Evolutionary conservation across 2,797 vertebrate species (phyloP), one percentile per base, ranked within the genome.

Genomic region (Diceros bicornis): DNA sequence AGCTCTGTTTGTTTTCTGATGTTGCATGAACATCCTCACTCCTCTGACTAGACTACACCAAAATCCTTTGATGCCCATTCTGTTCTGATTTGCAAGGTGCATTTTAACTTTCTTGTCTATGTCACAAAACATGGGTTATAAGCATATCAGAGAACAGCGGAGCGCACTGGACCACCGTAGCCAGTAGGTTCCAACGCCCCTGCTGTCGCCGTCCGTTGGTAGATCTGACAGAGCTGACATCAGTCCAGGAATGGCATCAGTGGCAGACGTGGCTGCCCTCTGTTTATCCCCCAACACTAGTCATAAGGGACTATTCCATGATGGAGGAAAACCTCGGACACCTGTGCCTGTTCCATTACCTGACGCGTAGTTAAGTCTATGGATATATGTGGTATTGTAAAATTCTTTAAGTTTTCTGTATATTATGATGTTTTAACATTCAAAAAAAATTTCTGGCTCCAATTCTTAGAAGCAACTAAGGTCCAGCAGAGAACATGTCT

Each of bases 161-260:
- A 2, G 55, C 59, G 52, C 34, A 4, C 32, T 16, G 34, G 1
- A 2, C 71, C 25, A 1, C 1, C 17, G 9, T 34, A 9, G 10
- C 50, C 87, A 44, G 20, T 4, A 16, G 27, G 18, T 3, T 27
- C 34, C 6, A 6, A 4, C 6, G 32, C 6, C 6, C 47, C 41
- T 59, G 9, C 4, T 23, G 27, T 27, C 1, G 6, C 12, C 13
- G 0, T 34, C n/a, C 3, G 0, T 9, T 12, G 27, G 41, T 6
- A 21, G 64, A 6, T 64, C 18, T 86, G 21, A 44, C 5, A 0
- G 5, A n/a, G 25, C 6, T 37, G 82, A 34, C 11, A 7, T 27
- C 37, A 0, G 20, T 2, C 16, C 55, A 59, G 62, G 44, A 16
- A 13, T 6, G 6, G n/a, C 27, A 4, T 21, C 6, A 8, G n/a